Base-by-base conservation (phyloP, 2,113 vertebrate species). In the Heterotis niloticus region DNA sequence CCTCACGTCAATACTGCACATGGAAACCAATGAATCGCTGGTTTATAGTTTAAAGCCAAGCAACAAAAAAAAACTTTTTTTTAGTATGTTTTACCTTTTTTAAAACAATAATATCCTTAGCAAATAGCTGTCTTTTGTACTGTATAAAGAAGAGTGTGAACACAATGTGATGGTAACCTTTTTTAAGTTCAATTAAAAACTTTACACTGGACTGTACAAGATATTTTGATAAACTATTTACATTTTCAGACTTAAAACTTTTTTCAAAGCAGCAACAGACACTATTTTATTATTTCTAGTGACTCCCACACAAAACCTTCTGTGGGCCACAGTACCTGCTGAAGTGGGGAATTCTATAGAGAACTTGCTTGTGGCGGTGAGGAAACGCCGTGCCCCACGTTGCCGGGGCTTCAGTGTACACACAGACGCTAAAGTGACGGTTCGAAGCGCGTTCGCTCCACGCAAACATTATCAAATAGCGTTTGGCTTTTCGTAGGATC, bases 201-300 rank as follows among this genome's bases (percentile, higher is more conserved):
- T 99, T 98, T 99, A 99, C 98, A 99, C 96, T 96, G 97, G 94
- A 98, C 98, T 99, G 97, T 98, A 99, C 97, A 99, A 96, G 97
- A 94, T 95, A 95, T 95, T 97, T 94, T 91, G 95, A 98, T 99
- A 99, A 98, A 98, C 94, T 99, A 99, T 99, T 96, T 99, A 99
- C 98, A 98, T 96, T 96, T 97, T 98, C 96, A 96, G 94, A 99
- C 94, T 98, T 98, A 95, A 95, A 97, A 95, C 94, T 93, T 78
- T 75, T 89, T 91, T 93, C 92, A 95, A 98, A 98, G 97, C 97
- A 99, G 98, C 97, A 98, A 98, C 96, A 96, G 94, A 99, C 96
- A 96, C 97, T 96, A 96, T 89, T 91, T 92, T 84, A 88, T 89
- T 92, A 88, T 93, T 91, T 93, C 93, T 94, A 95, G 93, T 94